Evolutionary conservation across 1,140 invertebrate genomes (phyloP), one percentile per base, ranked within the genome.

Genomic region (Brachionus angularis): DNA sequence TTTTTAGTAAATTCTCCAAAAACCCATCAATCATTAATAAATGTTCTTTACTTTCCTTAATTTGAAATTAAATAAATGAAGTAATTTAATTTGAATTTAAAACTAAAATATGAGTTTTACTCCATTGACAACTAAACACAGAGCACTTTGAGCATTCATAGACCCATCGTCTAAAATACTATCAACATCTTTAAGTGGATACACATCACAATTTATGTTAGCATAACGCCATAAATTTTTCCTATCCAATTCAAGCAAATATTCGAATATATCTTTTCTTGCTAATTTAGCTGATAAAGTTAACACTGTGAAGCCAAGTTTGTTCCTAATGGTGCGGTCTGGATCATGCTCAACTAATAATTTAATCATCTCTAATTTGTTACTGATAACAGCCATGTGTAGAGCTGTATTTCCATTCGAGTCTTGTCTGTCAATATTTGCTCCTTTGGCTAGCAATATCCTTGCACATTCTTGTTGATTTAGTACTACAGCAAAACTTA

Each of bases 401-500:
- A 97, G 81, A 1, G 94, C 91, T 0, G 93, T 97, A 77, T 98
- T 98, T 52, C 96, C 96, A 80, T 98, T 98, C 0, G 90, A 92
- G 77, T 98, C 96, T 81, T 96, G 91, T 23, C 88, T 87, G 80
- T 98, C 88, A 0, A 93, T 91, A 83, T 97, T 87, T 0, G 93
- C 94, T 16, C 91, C 91, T 80, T 91, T 88, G 0, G 93, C 91
- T 36, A 96, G 79, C 64, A 98, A 89, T 73, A 98, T 84, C 4
- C 95, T 85, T 75, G 95, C 96, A 79, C 93, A 95, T 79, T 98
- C 95, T 78, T 96, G 93, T 83, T 98, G 95, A 1, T 91, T 91
- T 1, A 97, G 83, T 79, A 94, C 96, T 0, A 94, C 94, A 1
- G 95, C 93, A 83, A 98, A 98, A 61, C 88, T 88, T 14, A 97